Conservation (phyloP, 2,113 vertebrate genomes). For the Mesocricetus auratus region DNA sequence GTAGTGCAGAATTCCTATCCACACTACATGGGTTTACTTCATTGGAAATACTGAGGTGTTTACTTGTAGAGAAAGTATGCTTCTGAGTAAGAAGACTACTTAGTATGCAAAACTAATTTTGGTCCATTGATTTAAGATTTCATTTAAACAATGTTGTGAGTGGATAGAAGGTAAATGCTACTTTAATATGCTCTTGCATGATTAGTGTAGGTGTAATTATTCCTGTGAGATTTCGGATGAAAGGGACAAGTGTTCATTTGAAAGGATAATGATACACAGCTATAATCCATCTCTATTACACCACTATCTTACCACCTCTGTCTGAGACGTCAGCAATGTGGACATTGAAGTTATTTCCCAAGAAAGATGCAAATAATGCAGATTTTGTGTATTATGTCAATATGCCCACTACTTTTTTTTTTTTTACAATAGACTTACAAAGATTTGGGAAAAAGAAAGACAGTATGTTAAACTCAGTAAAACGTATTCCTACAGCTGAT, state of each 20-base stretch:
- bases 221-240: slow-evolving; percentile 58
- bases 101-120: slow-evolving; percentile 65
- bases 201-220: slow-evolving; percentile 58
- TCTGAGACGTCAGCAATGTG: slow-evolving; percentile 13
- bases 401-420: slow-evolving; percentile 46
- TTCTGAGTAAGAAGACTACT: slow-evolving; percentile 48
- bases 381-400: slow-evolving; percentile 47
- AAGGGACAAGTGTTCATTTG: slow-evolving; percentile 57
- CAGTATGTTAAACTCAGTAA: slow-evolving; percentile 55
- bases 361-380: slow-evolving; percentile 33
- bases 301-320: not conserved
- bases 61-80: slow-evolving; percentile 34
- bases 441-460: slow-evolving; percentile 36
- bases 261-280: slow-evolving; percentile 20
- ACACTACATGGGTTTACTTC: slow-evolving; percentile 32
- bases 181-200: slow-evolving; percentile 63
- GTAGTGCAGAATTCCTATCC: not conserved
- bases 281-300: slow-evolving; percentile 18
- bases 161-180: slow-evolving; percentile 57
- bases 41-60: slow-evolving; percentile 40
- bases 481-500: slow-evolving; percentile 43
- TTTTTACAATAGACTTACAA: slow-evolving; percentile 41
- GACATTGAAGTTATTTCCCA: slow-evolving; percentile 5
- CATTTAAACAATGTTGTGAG: slow-evolving; percentile 61
- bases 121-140: slow-evolving; percentile 63